Conservation (phyloP, 2,113 vertebrate genomes). For the Probosciger aterrimus region DNA sequence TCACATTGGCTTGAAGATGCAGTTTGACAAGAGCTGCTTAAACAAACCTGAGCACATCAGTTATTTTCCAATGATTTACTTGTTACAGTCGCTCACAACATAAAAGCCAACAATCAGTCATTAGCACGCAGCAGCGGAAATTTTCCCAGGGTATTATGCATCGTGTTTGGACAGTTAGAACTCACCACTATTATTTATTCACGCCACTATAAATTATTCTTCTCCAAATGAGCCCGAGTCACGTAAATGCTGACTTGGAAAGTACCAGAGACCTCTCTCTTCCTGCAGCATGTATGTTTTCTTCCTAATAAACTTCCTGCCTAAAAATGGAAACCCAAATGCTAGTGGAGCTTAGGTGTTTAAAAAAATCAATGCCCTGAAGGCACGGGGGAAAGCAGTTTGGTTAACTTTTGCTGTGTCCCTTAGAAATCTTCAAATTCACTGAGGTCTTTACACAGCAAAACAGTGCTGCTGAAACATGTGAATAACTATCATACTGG, state of each 20-base stretch:
- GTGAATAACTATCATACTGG: not conserved
- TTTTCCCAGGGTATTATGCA: slow-evolving; percentile 56
- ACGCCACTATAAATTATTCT: slow-evolving; percentile 68
- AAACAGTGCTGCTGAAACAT: not conserved
- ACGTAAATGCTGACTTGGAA: slow-evolving; percentile 63
- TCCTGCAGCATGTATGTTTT: not conserved
- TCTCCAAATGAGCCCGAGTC: slow-evolving; percentile 63
- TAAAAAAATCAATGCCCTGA: slow-evolving; percentile 48
- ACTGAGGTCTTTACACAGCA: not conserved
- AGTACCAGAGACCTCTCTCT: slow-evolving; percentile 28
- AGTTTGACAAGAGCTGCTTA: slow-evolving; percentile 42
- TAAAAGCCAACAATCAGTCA: slow-evolving; percentile 42
- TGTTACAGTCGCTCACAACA: not conserved
- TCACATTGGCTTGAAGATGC: not conserved
- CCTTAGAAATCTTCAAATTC: not conserved
- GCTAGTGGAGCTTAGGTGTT: slow-evolving; percentile 23
- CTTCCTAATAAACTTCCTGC: slow-evolving; percentile 38
- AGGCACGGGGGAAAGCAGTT: not conserved
- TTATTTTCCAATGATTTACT: slow-evolving; percentile 61
- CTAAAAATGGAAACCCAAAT: slow-evolving; percentile 63
- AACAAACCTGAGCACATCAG: slow-evolving; percentile 3
- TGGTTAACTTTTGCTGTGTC: not conserved
- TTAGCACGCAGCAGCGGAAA: not conserved
- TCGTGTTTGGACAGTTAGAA: slow-evolving; percentile 64
- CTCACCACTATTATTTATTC: slow-evolving; percentile 67